Base-by-base conservation (phyloP, 2,888 invertebrate species). In the Cheilosia soror region DNA sequence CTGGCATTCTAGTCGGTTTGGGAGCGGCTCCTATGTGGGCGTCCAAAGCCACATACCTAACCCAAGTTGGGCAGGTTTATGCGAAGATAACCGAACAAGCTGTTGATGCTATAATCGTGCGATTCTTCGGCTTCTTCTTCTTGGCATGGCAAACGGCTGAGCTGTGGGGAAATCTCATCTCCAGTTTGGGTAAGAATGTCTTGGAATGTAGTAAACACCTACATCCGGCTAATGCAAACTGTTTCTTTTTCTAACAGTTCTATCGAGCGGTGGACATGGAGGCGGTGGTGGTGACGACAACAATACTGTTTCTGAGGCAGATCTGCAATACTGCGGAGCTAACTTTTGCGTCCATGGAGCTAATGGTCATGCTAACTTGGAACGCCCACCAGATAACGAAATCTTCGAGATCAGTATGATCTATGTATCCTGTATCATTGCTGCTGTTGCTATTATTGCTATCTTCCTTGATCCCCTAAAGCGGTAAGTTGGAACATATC, bases 121-220 rank as follows among this genome's bases (percentile, higher is more conserved):
- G 98, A 90, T 99, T 99, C 94, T 99, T 99, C 93, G 99, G 99
- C 55, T 97, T 98, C 94, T 99, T 99, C 95, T 99, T 99, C 94
- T 95, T 98, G 89, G 97, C 98, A 88, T 98, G 98, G 96, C 98
- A 99, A 92, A 97, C 98, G 15, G 97, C 98, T 89, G 97, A 98
- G 93, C 95, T 99, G 60, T 97, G 98, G 97, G 98, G 99, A 90
- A 99, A 99, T 93, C 94, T 99, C 87, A 96, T 98, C 90, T 98
- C 98, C n/a, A 98, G 98, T 88, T 94, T 97, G 89, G 92, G 92
- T 92, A 88, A 88, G 89, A 31, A 69, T 51, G 47, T 4, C 47
- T 75, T 9, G 13, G 51, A 5, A 37, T 20, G 4, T 29, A 4
- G 3, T 9, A 29, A 13, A 11, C 27, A 7, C n/a, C 42, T 11